Evolutionary conservation across 2,113 vertebrate genomes (phyloP).

Genomic region (Corythaixoides concolor): DNA sequence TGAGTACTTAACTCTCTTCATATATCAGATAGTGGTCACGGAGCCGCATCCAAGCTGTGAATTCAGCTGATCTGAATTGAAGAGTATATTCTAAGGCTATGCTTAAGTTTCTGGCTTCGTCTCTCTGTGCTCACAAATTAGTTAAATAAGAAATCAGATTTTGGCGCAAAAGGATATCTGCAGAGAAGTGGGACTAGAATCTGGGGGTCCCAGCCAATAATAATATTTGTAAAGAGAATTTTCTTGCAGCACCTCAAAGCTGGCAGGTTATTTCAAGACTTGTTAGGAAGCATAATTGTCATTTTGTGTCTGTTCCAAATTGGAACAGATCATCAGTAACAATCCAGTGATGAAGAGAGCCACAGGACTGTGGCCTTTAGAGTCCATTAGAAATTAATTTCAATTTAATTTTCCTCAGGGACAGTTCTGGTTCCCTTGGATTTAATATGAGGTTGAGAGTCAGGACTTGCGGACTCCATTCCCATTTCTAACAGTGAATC

Average conservation of each 20-base stretch:
- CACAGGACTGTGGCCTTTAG: background rate
- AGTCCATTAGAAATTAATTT: constrained; percentile 8
- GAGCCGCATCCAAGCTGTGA: background rate
- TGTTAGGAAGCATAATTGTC: constrained; percentile 7
- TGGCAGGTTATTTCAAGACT: constrained; percentile 2
- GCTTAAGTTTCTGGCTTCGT: background rate
- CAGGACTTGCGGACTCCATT: background rate
- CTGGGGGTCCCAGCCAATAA: background rate
- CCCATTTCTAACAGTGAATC: background rate
- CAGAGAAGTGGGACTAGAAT: background rate
- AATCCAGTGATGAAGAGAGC: background rate
- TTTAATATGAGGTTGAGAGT: background rate
- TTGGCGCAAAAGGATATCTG: background rate
- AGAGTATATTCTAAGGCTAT: background rate
- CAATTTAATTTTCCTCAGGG: constrained; percentile 14
- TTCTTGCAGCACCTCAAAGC: background rate
- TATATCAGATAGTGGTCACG: background rate
- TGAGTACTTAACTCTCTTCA: background rate
- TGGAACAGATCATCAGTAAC: constrained; percentile 7
- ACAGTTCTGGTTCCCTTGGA: background rate
- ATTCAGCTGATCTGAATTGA: background rate
- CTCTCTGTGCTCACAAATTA: background rate
- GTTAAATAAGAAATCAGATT: background rate
- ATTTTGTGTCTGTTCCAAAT: constrained; percentile 48
- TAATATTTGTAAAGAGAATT: background rate